Percentiles rank a stretch among this genome's conserved stretches.
Conservation (phyloP, 2,797 vertebrate genomes). For the Sebastes trivittatus region DNA sequence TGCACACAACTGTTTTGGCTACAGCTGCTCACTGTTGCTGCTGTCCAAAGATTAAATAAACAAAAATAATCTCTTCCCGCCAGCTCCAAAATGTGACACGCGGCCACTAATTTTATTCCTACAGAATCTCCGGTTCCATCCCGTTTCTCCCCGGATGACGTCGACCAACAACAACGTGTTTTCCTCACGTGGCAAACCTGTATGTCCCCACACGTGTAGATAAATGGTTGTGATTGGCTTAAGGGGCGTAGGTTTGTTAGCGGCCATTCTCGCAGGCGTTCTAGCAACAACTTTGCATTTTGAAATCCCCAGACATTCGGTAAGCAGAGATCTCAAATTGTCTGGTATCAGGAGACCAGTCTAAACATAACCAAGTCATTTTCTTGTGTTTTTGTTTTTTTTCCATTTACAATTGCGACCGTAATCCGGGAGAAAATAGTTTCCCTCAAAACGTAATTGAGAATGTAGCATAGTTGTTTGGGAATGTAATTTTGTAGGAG, state of each 20-base stretch:
- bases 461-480: too few relatives aligned
- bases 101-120: too few relatives aligned
- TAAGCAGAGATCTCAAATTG: too few relatives aligned
- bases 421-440: not conserved
- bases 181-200: not conserved
- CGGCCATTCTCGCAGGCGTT: too few relatives aligned
- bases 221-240: not conserved
- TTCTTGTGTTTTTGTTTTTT: not conserved
- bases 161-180: not conserved
- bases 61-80: too few relatives aligned
- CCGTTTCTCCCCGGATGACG: not conserved
- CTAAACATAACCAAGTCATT: not conserved
- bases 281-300: too few relatives aligned
- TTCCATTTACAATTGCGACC: not conserved
- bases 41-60: too few relatives aligned
- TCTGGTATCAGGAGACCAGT: too few relatives aligned
- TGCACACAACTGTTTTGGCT: not conserved
- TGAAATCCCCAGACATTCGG: too few relatives aligned
- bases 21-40: not conserved
- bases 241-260: not conserved
- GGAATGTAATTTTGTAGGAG: too few relatives aligned
- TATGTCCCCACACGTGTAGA: not conserved
- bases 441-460: too few relatives aligned
- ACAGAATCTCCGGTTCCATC: not conserved
- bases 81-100: too few relatives aligned